Evolutionary conservation across 2,888 invertebrate species (phyloP).

Genomic region (Seira sanloemensis): DNA sequence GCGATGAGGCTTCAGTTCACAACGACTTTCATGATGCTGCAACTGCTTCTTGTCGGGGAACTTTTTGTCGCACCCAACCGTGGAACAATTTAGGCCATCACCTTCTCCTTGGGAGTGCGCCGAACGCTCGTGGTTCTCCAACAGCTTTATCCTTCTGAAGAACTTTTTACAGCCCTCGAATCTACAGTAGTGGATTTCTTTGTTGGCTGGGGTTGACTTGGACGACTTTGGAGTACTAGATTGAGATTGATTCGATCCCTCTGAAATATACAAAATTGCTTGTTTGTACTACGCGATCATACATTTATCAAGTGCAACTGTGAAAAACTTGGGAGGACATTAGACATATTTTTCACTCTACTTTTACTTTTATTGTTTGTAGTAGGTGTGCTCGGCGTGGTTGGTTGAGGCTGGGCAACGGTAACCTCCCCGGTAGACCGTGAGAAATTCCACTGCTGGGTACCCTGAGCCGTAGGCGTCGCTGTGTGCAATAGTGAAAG

Average conservation of each 20-base stretch:
- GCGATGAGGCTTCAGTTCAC: slow-evolving; percentile 67
- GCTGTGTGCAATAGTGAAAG: background rate
- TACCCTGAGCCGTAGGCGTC: slow-evolving; percentile 57
- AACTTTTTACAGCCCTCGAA: slow-evolving; percentile 68
- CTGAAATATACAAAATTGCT: slow-evolving; percentile 16
- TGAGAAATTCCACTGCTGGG: slow-evolving; percentile 63
- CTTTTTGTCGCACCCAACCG: slow-evolving; percentile 68
- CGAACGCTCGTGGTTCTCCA: slow-evolving; percentile 67
- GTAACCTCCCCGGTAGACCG: slow-evolving; percentile 53
- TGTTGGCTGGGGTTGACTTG: slow-evolving; percentile 57
- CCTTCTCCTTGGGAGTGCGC: slow-evolving; percentile 57
- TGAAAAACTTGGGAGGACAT: too few species aligned
- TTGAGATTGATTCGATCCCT: slow-evolving; percentile 61
- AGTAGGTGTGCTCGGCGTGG: slow-evolving; percentile 48
- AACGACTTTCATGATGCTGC: slow-evolving; percentile 67
- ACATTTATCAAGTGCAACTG: too few species aligned
- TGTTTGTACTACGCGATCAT: too few species aligned
- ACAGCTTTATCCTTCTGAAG: slow-evolving; percentile 62
- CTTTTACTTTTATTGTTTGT: slow-evolving; percentile 60
- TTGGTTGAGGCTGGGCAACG: slow-evolving; percentile 61
- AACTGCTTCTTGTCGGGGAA: slow-evolving; percentile 66
- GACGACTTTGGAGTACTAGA: slow-evolving; percentile 57
- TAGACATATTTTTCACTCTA: background rate
- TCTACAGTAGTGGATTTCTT: slow-evolving; percentile 67
- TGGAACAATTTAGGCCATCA: slow-evolving; percentile 63